phyloP scores from a whole-genome alignment of 2,888 invertebrate genomes.

The Oasisia sp. region DNA sequence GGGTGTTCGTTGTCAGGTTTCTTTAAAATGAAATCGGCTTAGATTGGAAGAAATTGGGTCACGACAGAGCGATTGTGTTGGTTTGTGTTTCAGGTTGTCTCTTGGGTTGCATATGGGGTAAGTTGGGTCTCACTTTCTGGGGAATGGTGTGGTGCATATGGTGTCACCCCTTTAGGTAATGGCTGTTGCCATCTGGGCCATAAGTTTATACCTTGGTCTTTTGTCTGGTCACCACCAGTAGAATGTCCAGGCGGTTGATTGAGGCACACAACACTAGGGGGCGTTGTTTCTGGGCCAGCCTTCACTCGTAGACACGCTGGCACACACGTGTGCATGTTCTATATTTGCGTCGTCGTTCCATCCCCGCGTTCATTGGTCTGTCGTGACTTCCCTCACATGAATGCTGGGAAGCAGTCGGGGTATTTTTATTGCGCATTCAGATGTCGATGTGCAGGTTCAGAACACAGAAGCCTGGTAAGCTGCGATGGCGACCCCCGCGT shows the following conservation, averaged over 20 bases:
- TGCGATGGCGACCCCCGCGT: background rate
- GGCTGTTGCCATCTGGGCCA: background rate
- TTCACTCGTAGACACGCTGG: background rate
- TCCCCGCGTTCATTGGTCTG: background rate
- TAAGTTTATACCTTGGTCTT: background rate
- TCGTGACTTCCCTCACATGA: background rate
- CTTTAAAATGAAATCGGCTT: background rate
- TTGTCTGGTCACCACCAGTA: background rate
- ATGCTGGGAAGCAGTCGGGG: background rate
- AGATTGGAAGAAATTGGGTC: background rate
- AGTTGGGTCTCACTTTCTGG: background rate
- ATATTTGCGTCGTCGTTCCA: background rate
- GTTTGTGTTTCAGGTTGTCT: background rate
- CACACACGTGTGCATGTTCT: background rate
- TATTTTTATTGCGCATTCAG: constrained; percentile 6
- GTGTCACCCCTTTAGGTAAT: background rate
- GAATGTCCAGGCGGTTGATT: background rate
- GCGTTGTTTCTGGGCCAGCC: background rate
- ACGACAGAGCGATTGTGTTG: background rate
- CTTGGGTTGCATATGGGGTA: background rate
- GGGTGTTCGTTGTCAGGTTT: background rate
- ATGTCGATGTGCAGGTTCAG: background rate
- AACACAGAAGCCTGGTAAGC: background rate
- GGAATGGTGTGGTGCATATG: background rate
- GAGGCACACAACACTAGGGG: background rate